phyloP scores from a whole-genome alignment of 2,797 vertebrate genomes.

The Danio aesculapii region DNA sequence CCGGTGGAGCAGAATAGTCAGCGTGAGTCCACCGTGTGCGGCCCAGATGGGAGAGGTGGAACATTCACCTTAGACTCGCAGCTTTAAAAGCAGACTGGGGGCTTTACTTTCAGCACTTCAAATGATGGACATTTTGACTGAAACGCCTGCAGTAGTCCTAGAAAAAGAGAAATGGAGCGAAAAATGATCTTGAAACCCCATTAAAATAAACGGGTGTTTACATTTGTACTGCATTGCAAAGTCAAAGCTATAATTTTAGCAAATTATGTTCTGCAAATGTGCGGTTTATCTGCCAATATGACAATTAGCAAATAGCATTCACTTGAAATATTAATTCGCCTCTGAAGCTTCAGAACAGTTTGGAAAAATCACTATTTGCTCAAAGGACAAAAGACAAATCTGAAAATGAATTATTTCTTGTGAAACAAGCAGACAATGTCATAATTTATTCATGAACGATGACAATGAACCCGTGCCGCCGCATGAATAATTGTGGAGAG shows the following conservation, averaged over 20 bases:
- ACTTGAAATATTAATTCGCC: background rate
- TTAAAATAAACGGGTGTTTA: background rate
- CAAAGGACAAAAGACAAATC: conserved; percentile 12
- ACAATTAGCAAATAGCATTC: conserved; percentile 22
- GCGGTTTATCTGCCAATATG: background rate
- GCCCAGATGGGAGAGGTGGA: conserved; percentile 48
- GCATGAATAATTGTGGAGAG: background rate
- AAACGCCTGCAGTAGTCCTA: background rate
- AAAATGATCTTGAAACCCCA: background rate
- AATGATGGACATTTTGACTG: background rate
- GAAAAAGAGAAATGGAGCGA: background rate
- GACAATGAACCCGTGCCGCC: conserved; percentile 5
- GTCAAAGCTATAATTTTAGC: conserved; percentile 4
- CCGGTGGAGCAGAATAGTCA: conserved; percentile 46
- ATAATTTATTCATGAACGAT: conserved; percentile 16
- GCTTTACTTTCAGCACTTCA: conserved; percentile 6
- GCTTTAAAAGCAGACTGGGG: conserved; percentile 20
- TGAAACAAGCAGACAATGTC: background rate
- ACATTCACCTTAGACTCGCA: conserved; percentile 36
- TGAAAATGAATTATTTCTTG: background rate
- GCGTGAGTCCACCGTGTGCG: conserved; percentile 41
- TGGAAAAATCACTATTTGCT: conserved; percentile 3
- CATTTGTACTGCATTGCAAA: conserved; percentile 2
- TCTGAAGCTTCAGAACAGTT: background rate
- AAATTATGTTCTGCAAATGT: conserved; percentile 30